Base-by-base conservation (phyloP, 1,140 invertebrate species). In the Trachymyrmex septentrionalis region DNA sequence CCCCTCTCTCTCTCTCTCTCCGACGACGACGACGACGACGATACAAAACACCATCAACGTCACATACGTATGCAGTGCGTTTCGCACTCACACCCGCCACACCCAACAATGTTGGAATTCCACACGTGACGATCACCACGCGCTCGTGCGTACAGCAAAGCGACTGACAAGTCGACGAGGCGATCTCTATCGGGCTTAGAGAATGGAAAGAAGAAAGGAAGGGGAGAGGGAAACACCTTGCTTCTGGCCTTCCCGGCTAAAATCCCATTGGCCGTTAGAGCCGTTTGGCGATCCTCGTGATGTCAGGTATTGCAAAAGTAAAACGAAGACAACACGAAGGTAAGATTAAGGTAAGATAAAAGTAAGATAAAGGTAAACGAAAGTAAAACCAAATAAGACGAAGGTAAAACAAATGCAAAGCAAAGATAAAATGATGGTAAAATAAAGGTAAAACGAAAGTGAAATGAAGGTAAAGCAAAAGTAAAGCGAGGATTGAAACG, bases 101-200 rank as follows among this genome's bases (percentile, higher is more conserved):
- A 85, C 82, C 82, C 82, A 85, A 85, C 57, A 73, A 84, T 30
- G 16, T 73, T 48, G 27, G 38, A 77, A 89, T 85, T 82, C 64
- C 69, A 85, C 86, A 61, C 86, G 85, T 75, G 78, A 88, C 84
- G 81, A 85, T 50, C 88, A 85, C 66, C 55, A 66, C 63, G 72
- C 71, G 48, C 61, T 53, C 66, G n/a, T 86, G 24, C 61, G 21
- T 30, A 86, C 87, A 87, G 89, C 73, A 69, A 90, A 86, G 84
- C 66, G 63, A 91, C 90, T 88, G 87, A 85, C 84, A 82, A 85
- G 88, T 69, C 72, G 81, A 73, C 88, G 55, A 88, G 73, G 80
- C 81, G 82, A 87, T n/a, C 89, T 89, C 38, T 57, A 3, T 86
- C 81, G 59, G 90, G 69, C 78, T 86, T 78, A 61, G 80, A 73